phyloP scores from a whole-genome alignment of 1,140 invertebrate genomes.

The Ceratitis capitata region DNA sequence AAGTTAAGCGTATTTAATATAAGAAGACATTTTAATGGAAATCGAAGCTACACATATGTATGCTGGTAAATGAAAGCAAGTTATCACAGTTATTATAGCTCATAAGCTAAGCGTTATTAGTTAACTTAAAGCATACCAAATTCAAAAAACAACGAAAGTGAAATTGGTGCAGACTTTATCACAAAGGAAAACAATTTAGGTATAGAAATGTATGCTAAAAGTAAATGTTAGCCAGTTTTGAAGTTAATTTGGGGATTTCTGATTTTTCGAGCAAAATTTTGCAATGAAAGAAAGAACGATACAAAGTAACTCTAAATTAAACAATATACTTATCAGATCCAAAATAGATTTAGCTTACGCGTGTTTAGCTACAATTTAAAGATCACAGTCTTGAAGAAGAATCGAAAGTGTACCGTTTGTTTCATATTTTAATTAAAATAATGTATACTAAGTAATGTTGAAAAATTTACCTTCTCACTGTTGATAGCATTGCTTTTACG shows the following conservation, averaged over 20 bases:
- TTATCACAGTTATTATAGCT: not conserved
- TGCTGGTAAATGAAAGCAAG: no score
- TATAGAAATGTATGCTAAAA: no score
- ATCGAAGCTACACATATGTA: not conserved
- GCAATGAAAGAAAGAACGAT: not conserved
- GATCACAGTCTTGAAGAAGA: conserved; percentile 2
- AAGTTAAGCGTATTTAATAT: no score
- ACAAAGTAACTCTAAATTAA: not conserved
- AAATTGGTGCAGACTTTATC: not conserved
- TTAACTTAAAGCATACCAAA: not conserved
- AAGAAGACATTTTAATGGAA: not conserved
- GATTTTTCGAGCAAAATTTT: no score
- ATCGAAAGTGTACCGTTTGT: not conserved
- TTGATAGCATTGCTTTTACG: not conserved
- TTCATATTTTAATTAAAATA: not conserved
- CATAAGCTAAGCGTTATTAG: not conserved
- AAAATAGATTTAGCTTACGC: conserved; percentile 28
- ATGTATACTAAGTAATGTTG: not conserved
- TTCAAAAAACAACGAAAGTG: not conserved
- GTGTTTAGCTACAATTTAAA: conserved; percentile 12
- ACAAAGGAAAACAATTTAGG: no score
- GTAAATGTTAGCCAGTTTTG: no score
- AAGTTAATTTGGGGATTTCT: no score
- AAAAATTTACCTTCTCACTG: conserved; percentile 38
- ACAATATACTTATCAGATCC: conserved; percentile 5